A percentile compares a stretch with the other conserved stretches of the same genome.
Conservation (phyloP, 2,888 invertebrate genomes). For the Crocallis elinguaria region DNA sequence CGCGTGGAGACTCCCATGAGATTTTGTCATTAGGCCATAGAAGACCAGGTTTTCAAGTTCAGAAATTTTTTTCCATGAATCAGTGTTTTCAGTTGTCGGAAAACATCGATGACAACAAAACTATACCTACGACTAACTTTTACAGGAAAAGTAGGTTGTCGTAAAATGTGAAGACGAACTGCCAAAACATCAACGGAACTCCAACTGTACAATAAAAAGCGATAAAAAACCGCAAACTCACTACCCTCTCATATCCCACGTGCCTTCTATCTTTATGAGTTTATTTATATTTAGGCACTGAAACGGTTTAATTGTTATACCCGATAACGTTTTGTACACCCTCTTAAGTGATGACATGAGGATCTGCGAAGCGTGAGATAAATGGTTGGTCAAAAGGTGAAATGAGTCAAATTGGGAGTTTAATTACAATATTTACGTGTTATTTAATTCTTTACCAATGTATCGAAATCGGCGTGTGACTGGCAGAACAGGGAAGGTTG, state of each 20-base stretch:
- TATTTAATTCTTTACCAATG: conserved; percentile 1
- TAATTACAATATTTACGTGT: background rate
- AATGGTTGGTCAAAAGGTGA: conserved; percentile 3
- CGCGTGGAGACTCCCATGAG: too few relatives aligned
- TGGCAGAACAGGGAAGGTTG: background rate
- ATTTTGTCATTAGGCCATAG: too few relatives aligned
- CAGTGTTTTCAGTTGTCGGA: too few relatives aligned
- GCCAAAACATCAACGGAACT: too few relatives aligned
- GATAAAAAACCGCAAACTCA: background rate
- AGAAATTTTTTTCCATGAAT: too few relatives aligned
- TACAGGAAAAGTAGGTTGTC: too few relatives aligned
- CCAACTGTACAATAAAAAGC: background rate
- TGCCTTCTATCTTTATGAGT: conserved; percentile 6
- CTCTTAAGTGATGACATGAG: background rate
- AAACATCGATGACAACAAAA: too few relatives aligned
- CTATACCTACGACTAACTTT: too few relatives aligned
- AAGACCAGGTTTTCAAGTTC: too few relatives aligned
- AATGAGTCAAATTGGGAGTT: conserved; percentile 6
- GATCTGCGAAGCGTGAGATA: background rate
- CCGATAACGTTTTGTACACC: background rate
- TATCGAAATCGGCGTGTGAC: too few relatives aligned
- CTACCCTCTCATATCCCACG: conserved; percentile 1
- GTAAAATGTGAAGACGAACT: too few relatives aligned
- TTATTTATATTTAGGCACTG: conserved; percentile 10
- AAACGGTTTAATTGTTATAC: background rate